Conservation (phyloP, 2,888 invertebrate genomes). For the Amblyjoppa fuscipennis region DNA sequence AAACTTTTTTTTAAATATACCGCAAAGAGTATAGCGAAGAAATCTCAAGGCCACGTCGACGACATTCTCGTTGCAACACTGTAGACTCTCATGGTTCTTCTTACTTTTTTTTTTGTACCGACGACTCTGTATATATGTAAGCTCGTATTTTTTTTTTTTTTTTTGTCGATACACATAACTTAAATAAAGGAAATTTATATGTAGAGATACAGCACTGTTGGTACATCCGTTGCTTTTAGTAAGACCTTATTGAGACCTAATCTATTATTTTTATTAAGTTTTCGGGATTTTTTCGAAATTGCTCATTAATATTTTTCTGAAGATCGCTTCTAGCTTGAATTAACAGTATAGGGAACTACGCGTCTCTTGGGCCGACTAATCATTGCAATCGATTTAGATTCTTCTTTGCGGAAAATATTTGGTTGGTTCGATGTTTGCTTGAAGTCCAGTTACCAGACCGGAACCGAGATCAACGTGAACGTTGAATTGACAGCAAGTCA, state of each 20-base stretch:
- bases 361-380: neutral
- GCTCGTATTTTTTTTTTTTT: slow-evolving; percentile 49
- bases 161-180: slow-evolving; percentile 32
- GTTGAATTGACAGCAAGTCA: slow-evolving; percentile 86
- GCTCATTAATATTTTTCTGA: neutral
- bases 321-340: neutral
- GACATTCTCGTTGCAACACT: slow-evolving; percentile 21
- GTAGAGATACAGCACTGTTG: slow-evolving; percentile 25
- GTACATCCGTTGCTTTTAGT: slow-evolving; percentile 65
- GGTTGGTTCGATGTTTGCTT: slow-evolving; percentile 4
- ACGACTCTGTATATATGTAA: slow-evolving; percentile 55
- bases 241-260: slow-evolving; percentile 68
- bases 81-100: slow-evolving; percentile 44
- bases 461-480: slow-evolving; percentile 78
- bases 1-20: slow-evolving; percentile 1
- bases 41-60: slow-evolving; percentile 73
- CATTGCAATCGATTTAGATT: neutral
- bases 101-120: slow-evolving; percentile 27
- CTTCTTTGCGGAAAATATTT: too few species aligned
- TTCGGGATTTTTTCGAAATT: neutral
- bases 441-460: slow-evolving; percentile 79
- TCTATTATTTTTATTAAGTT: too few species aligned
- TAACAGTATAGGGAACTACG: neutral
- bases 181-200: slow-evolving; percentile 55
- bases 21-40: slow-evolving; percentile 23